Evolutionary conservation across 2,113 vertebrate genomes (phyloP), one percentile per base, ranked within the genome.

Genomic region (Fukomys damarensis): DNA sequence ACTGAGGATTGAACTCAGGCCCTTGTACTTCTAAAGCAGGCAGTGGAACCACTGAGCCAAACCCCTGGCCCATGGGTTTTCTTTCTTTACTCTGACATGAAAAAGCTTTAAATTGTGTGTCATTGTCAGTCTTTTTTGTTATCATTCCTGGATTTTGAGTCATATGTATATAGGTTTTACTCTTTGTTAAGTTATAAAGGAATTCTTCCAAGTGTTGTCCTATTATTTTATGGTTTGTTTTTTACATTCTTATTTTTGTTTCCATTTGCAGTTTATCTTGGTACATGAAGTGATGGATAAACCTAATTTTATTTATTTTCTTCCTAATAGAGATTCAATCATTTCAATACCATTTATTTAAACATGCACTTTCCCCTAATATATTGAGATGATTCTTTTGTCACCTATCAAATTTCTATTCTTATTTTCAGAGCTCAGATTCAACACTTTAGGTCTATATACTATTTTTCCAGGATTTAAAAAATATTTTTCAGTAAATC

Each of bases 221-320:
- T 85, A 86, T 92, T 59, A 65, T 92, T 92, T 89, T 74, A 24
- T 81, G 41, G 16, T 28, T 85, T 94, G 12, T 41, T 89, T 96
- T 92, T 82, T 82, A 80, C 59, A 90, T 49, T 84, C 43, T 28
- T 52, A 89, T n/a, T 82, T 76, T 68, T 63, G 59, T 79, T 88
- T 63, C 19, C 30, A 84, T 46, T 70, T 87, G 20, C n/a, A 95
- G 38, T 94, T 79, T 87, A 38, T 84, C 38, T 77, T 86, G 68
- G 32, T 32, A 41, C 28, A 70, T 43, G 7, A 66, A 89, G 43
- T 9, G 5, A 74, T 49, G 26, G n/a, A 66, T 66, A 20, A 16
- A 58, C 38, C 35, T 14, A 68, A 54, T 93, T 96, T 93, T 72
- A 65, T 93, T 59, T 49, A 19, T 84, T 96, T 95, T 90, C 43